A percentile compares a stretch with the other conserved stretches of the same genome.
phyloP scores from a whole-genome alignment of 1,140 invertebrate genomes.

The Venturia canescens region DNA sequence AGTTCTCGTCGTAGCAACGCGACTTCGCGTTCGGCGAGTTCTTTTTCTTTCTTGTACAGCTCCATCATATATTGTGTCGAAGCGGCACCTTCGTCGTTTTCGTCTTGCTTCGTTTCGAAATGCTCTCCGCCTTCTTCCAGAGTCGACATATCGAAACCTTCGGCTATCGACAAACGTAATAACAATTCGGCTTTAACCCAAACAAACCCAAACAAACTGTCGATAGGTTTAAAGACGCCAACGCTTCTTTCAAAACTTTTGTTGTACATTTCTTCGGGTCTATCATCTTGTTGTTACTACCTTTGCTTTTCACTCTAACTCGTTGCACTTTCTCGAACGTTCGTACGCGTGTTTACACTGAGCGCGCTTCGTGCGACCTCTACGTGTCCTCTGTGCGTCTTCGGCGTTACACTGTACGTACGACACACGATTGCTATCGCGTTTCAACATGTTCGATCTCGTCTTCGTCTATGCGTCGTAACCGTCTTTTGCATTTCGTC shows the following conservation, averaged over 20 bases:
- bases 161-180: neutral
- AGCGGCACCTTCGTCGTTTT: neutral
- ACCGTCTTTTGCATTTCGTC: no score
- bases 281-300: neutral
- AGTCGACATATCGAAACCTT: neutral
- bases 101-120: neutral
- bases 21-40: neutral
- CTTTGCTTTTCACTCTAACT: no score
- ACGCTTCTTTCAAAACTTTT: conserved; percentile 18
- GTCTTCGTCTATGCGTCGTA: no score
- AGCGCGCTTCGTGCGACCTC: no score
- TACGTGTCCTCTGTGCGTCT: no score
- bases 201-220: no score
- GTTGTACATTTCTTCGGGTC: conserved; percentile 18
- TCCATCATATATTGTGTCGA: neutral
- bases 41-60: conserved; percentile 3
- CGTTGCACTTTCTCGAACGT: no score
- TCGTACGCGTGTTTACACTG: no score
- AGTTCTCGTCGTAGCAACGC: neutral
- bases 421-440: no score
- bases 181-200: neutral
- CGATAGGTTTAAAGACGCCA: neutral
- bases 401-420: no score
- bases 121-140: neutral
- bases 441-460: no score